Evolutionary conservation across 2,797 vertebrate species (phyloP).

Genomic region (Tympanoctomys barrerae): DNA sequence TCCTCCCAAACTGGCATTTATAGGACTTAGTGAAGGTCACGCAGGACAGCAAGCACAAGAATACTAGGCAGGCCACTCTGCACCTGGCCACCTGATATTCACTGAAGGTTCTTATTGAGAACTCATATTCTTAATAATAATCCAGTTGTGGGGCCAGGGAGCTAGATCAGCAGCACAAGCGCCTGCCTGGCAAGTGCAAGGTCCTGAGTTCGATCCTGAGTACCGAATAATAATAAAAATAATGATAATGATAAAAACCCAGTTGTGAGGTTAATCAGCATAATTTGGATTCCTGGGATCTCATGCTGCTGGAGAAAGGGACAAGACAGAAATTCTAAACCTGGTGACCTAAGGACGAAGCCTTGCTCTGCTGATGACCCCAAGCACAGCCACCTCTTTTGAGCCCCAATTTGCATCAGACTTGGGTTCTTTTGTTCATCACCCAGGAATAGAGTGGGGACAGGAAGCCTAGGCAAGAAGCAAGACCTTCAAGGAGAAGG

Average conservation of each 20-base stretch:
- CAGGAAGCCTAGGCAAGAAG: not conserved
- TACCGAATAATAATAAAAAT: no score
- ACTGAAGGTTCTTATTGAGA: not conserved
- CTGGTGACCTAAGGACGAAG: not conserved
- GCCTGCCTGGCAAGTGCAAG: no score
- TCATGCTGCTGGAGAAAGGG: not conserved
- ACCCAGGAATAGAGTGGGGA: not conserved
- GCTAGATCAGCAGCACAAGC: no score
- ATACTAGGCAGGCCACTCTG: not conserved
- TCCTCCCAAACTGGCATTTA: not conserved
- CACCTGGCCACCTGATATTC: not conserved
- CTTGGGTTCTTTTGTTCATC: not conserved
- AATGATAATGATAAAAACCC: not conserved
- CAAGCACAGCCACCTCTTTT: not conserved
- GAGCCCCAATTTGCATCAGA: not conserved
- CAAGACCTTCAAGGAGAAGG: not conserved
- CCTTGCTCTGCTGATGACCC: not conserved
- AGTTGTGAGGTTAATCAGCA: not conserved
- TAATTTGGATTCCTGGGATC: not conserved
- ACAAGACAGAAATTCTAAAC: not conserved
- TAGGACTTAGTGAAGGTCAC: not conserved
- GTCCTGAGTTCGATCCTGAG: no score
- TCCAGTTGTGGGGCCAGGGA: not conserved
- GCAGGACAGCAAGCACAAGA: not conserved
- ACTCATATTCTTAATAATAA: not conserved